These are phyloP conservation scores for Periphyllus acericola DNA, from an alignment of 2,888 invertebrate genomes.

Conservation along the genomic window DNA sequence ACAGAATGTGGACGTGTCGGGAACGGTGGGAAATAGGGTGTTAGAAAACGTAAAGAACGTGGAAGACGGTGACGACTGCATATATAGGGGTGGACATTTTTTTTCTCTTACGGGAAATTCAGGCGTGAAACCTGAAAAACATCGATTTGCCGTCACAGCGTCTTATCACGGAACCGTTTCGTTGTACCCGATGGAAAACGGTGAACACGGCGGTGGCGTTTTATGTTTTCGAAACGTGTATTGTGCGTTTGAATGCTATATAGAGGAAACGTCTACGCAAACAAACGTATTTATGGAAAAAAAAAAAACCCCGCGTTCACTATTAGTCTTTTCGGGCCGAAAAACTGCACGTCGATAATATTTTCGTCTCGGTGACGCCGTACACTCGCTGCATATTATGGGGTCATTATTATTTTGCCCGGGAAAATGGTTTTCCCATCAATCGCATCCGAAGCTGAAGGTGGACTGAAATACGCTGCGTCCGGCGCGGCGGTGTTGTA, in stretches of 20 bases:
- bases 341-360: too few relatives aligned
- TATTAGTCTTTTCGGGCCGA: too few relatives aligned
- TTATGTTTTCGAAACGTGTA: too few relatives aligned
- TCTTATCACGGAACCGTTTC: background rate
- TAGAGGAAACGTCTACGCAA: too few relatives aligned
- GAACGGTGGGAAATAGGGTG: background rate
- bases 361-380: too few relatives aligned
- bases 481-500: background rate
- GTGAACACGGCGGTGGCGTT: background rate
- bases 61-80: background rate
- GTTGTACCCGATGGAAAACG: background rate
- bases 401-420: too few relatives aligned
- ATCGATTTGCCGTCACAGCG: conserved; percentile 42
- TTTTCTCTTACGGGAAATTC: background rate
- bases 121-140: conserved; percentile 21
- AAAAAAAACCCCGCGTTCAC: too few relatives aligned
- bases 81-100: background rate
- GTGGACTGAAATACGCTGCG: background rate
- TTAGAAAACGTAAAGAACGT: background rate
- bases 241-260: too few relatives aligned
- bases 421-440: too few relatives aligned
- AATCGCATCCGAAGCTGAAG: too few relatives aligned
- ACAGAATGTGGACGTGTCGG: background rate
- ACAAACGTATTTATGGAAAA: too few relatives aligned
- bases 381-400: too few relatives aligned